Evolutionary conservation across 37 sponge, comb jelly and placozoan species (phyloP).

Genomic region (Beroe forskalii): DNA sequence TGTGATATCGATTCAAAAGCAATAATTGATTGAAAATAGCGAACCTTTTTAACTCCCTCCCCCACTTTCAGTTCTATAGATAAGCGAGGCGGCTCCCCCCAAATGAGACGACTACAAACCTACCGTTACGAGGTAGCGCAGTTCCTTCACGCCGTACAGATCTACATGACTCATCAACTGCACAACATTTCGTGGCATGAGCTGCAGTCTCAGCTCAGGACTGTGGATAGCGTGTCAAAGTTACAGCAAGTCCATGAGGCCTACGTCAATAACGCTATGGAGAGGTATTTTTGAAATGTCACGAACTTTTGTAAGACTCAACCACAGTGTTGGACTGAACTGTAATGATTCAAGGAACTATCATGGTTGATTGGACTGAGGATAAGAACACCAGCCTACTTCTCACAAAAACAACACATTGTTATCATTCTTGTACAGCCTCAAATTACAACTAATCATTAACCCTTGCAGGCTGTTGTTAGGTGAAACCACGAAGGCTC

Average conservation of each 20-base stretch:
- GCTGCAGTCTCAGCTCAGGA: background rate
- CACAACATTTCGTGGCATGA: conserved; percentile 62
- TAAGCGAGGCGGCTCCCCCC: background rate
- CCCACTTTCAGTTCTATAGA: conserved; percentile 58
- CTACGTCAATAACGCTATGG: conserved; percentile 48
- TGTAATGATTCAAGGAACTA: too few species aligned
- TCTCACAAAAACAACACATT: too few species aligned
- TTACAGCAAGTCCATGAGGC: conserved; percentile 20
- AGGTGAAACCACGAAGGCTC: conserved; percentile 31
- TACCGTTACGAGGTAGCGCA: conserved; percentile 57
- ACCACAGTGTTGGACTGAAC: too few species aligned
- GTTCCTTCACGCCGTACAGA: conserved; percentile 49
- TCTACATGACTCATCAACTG: conserved; percentile 60
- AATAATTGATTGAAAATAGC: too few species aligned
- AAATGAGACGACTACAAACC: conserved; percentile 26
- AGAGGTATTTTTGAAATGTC: conserved; percentile 31
- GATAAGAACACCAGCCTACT: too few species aligned
- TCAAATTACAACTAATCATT: too few species aligned
- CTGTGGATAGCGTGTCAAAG: background rate
- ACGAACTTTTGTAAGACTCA: too few species aligned
- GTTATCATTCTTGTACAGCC: too few species aligned
- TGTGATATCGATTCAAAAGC: too few species aligned
- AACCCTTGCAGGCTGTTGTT: conserved; percentile 24
- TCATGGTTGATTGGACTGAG: too few species aligned
- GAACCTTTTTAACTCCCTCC: too few species aligned